Percentiles rank a stretch among this genome's conserved stretches.
These are phyloP conservation scores for Noctua janthe DNA, from an alignment of 2,888 invertebrate species.

Conservation along the genomic window DNA sequence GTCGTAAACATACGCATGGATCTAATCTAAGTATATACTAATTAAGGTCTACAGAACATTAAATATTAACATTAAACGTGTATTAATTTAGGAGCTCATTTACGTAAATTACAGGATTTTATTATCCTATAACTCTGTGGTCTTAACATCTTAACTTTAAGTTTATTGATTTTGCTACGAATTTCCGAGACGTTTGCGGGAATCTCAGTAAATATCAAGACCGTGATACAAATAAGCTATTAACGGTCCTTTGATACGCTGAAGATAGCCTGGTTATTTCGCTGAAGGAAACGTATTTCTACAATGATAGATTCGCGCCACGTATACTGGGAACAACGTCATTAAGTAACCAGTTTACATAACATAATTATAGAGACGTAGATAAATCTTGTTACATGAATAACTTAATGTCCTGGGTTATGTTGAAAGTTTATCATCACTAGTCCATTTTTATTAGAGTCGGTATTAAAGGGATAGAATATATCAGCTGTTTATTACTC, in stretches of 20 bases:
- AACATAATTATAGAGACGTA: slow-evolving; percentile 49
- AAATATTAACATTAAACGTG: slow-evolving; percentile 7
- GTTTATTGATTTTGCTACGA: slow-evolving; percentile 16
- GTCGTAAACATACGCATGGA: slow-evolving; percentile 36
- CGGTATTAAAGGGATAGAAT: slow-evolving; percentile 21
- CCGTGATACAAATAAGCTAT: slow-evolving; percentile 41
- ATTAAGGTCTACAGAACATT: slow-evolving; percentile 34
- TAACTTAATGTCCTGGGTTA: slow-evolving; percentile 54
- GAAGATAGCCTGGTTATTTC: slow-evolving; percentile 47
- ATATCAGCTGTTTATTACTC: slow-evolving; percentile 23
- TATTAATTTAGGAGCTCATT: slow-evolving; percentile 20
- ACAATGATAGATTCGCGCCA: slow-evolving; percentile 60
- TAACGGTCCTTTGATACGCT: slow-evolving; percentile 37
- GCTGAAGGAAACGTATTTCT: slow-evolving; percentile 53
- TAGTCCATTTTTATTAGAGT: slow-evolving; percentile 37
- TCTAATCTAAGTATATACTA: slow-evolving; percentile 39
- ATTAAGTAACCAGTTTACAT: slow-evolving; percentile 57
- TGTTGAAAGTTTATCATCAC: slow-evolving; percentile 45
- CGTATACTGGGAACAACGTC: slow-evolving; percentile 50
- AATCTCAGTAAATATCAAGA: slow-evolving; percentile 14
- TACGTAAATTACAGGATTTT: slow-evolving; percentile 21
- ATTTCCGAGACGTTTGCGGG: slow-evolving; percentile 15
- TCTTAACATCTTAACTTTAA: slow-evolving; percentile 7
- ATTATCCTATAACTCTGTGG: slow-evolving; percentile 16
- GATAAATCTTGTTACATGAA: slow-evolving; percentile 57